These are phyloP conservation scores for Exephanes ischioxanthus DNA, from an alignment of 2,888 invertebrate species.

Conservation along the genomic window DNA sequence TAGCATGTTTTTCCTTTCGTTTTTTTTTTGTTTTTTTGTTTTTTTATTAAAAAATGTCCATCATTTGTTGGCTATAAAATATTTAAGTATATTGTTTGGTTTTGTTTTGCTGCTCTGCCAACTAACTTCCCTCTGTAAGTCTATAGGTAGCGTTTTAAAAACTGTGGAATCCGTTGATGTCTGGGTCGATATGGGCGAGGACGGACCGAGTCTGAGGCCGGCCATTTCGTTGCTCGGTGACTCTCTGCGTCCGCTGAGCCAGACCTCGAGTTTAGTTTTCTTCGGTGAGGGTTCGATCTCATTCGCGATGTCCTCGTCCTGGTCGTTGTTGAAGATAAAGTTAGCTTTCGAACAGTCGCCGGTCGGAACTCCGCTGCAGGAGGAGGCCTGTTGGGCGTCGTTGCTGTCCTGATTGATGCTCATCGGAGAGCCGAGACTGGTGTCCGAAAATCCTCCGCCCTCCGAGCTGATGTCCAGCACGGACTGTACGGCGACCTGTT, in stretches of 20 bases:
- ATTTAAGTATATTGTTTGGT: slow-evolving; percentile 83
- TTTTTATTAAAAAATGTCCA: slow-evolving; percentile 68
- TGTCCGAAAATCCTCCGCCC: slow-evolving; percentile 78
- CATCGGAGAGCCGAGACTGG: slow-evolving; percentile 85
- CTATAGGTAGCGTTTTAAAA: slow-evolving; percentile 88
- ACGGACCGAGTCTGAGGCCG: slow-evolving; percentile 79
- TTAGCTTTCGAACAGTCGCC: slow-evolving; percentile 33
- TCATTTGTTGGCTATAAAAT: slow-evolving; percentile 84
- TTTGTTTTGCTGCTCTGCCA: slow-evolving; percentile 82
- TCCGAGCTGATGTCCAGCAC: slow-evolving; percentile 85
- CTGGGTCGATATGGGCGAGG: slow-evolving; percentile 79
- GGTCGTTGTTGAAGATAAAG: slow-evolving; percentile 69
- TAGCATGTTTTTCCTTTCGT: slow-evolving; percentile 6
- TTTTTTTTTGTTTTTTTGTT: slow-evolving; percentile 20
- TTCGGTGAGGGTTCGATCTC: slow-evolving; percentile 92
- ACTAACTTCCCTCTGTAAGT: slow-evolving; percentile 90
- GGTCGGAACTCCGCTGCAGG: slow-evolving; percentile 70
- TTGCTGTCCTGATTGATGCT: slow-evolving; percentile 82
- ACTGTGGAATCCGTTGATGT: slow-evolving; percentile 89
- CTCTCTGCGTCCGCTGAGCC: slow-evolving; percentile 86
- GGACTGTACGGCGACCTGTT: slow-evolving; percentile 92
- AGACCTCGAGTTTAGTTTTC: slow-evolving; percentile 87
- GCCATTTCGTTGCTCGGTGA: slow-evolving; percentile 84
- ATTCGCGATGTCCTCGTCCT: slow-evolving; percentile 78
- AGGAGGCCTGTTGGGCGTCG: slow-evolving; percentile 72